Evolutionary conservation across 2,797 vertebrate genomes (phyloP), one percentile per base, ranked within the genome.

Genomic region (Erethizon dorsatum): DNA sequence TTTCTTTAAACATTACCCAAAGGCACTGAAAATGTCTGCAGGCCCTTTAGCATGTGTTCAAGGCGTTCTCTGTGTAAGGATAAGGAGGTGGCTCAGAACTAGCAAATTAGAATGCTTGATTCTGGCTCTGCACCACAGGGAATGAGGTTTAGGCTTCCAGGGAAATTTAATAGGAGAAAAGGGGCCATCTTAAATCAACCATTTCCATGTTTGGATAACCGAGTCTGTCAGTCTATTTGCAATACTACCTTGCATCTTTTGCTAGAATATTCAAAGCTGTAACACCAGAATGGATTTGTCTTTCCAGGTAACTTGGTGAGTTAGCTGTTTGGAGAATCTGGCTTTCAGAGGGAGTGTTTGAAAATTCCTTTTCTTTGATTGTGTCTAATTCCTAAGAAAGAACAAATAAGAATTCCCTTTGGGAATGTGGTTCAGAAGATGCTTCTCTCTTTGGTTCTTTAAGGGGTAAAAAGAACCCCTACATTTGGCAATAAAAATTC

Each of bases 291-390:
- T 28, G 33, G 78, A 84, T 13, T 41, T n/a, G 5, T 5, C 78
- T 84, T 90, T 75, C 20, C 22, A 75, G 77, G 52, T 80, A 94
- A 75, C 37, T 90, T 84, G 67, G 37, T 77, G 33, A 95, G 28
- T 90, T 88, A 57, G 24, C 28, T 18, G 4, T 71, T 57, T 52
- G 31, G 63, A 69, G 67, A 45, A 61, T 50, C 54, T 52, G 56
- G 20, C 56, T 90, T 80, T 94, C 61, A 67, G 56, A 78, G 52
- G 20, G 31, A 47, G 7, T 47, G 4, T 77, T 67, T 87, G 5
- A 61, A 56, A 95, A 61, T 67, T 47, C 8, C 28, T 28, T 87
- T 86, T 57, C 41, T 57, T 22, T 84, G 88, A 54, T 37, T 45
- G 11, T 33, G 54, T 69, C 13, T 94, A 57, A 52, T 63, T 96